Conservation (phyloP, 2,113 vertebrate species). For the Alexandromys fortis region DNA sequence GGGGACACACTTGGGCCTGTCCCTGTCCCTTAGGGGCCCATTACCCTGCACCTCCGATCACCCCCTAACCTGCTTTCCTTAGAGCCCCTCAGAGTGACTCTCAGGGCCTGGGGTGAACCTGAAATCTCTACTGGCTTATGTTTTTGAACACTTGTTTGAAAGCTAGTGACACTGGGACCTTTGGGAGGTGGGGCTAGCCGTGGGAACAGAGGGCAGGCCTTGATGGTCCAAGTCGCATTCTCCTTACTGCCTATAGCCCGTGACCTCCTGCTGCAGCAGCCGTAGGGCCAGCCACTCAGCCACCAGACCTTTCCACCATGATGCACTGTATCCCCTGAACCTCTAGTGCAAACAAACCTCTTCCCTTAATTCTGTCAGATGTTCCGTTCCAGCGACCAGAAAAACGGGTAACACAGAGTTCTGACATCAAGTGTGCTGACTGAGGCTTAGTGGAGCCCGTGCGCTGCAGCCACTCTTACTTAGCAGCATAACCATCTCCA, state of each 20-base stretch:
- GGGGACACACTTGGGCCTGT: background rate
- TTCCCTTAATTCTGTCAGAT: background rate
- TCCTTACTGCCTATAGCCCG: background rate
- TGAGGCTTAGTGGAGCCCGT: background rate
- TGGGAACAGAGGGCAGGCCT: too few species aligned
- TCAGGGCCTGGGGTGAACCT: fast-evolving
- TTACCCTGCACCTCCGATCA: too few species aligned
- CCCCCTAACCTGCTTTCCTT: background rate
- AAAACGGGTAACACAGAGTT: background rate
- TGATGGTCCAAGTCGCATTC: background rate
- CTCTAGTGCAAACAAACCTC: background rate
- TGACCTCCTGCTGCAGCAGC: background rate
- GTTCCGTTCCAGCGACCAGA: background rate
- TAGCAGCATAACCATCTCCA: background rate
- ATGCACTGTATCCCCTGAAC: background rate
- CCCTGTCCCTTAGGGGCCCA: background rate
- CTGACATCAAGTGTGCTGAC: background rate
- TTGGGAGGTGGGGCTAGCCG: background rate
- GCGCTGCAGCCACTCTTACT: background rate
- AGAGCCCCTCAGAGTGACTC: background rate
- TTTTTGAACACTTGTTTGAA: too few species aligned
- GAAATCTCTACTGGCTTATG: background rate
- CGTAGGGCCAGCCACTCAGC: background rate
- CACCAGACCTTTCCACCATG: background rate
- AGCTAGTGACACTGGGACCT: background rate